These are phyloP conservation scores for Pavo muticus DNA, from an alignment of 2,113 vertebrate species.

Conservation along the genomic window DNA sequence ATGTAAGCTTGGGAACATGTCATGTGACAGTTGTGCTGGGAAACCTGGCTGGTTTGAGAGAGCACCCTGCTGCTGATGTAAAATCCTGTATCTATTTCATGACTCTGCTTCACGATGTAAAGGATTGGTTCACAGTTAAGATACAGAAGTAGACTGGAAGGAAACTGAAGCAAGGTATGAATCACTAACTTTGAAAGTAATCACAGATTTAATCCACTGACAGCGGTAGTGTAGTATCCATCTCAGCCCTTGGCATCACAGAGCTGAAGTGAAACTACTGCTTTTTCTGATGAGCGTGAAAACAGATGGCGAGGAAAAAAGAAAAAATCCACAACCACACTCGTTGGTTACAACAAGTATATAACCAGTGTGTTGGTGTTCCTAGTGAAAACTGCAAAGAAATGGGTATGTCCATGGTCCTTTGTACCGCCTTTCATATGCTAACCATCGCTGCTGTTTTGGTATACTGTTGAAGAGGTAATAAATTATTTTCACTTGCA, in stretches of 20 bases:
- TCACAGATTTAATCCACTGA: not conserved
- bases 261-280: not conserved
- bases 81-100: not conserved
- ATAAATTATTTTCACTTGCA: not conserved
- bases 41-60: not conserved
- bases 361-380: not conserved
- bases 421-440: not conserved
- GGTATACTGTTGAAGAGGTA: not conserved
- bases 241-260: accelerated
- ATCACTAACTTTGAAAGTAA: not conserved
- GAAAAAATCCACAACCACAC: no score
- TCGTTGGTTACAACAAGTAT: not conserved
- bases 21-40: accelerated
- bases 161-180: not conserved
- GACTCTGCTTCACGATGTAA: not conserved
- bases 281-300: not conserved
- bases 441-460: not conserved
- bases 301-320: not conserved
- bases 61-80: not conserved
- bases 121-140: not conserved
- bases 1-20: not conserved
- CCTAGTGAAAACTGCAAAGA: not conserved
- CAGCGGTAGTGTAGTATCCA: not conserved
- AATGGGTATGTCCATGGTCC: not conserved
- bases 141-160: not conserved